phyloP scores from a whole-genome alignment of 2,888 invertebrate species.

The Polietes domitor region DNA sequence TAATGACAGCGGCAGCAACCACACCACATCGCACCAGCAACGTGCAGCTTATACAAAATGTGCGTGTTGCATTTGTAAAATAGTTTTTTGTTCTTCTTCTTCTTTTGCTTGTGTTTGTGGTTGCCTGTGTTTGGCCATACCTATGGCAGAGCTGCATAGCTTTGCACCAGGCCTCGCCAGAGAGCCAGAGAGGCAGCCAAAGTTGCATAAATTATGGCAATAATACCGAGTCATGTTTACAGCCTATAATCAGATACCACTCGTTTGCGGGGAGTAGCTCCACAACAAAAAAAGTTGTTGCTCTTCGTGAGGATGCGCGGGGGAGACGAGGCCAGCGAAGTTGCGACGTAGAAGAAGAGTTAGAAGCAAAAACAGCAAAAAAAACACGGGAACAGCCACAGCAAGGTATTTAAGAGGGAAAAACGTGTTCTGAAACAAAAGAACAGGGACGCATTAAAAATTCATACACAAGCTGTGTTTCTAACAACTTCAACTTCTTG shows the following conservation, averaged over 20 bases:
- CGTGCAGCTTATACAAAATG: neutral
- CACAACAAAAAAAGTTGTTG: neutral
- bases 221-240: conserved; percentile 36
- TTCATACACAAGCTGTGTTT: conserved; percentile 21
- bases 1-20: conserved; percentile 4
- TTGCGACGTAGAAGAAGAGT: conserved; percentile 7
- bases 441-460: conserved; percentile 18
- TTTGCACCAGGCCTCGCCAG: neutral
- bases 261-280: neutral
- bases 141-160: neutral
- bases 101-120: neutral
- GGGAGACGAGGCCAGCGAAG: neutral
- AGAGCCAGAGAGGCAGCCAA: neutral
- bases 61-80: conserved; percentile 33
- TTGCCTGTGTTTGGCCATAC: neutral
- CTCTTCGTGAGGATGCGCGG: neutral
- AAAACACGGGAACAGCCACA: neutral
- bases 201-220: conserved; percentile 33
- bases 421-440: conserved; percentile 19
- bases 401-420: neutral
- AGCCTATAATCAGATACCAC: conserved; percentile 35
- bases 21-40: conserved; percentile 2
- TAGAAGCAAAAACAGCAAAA: neutral
- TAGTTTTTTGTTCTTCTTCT: conserved; percentile 5
- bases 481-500: conserved; percentile 5